Evolutionary conservation across 2,113 vertebrate genomes (phyloP).

Genomic region (Myxocyprinus asiaticus): DNA sequence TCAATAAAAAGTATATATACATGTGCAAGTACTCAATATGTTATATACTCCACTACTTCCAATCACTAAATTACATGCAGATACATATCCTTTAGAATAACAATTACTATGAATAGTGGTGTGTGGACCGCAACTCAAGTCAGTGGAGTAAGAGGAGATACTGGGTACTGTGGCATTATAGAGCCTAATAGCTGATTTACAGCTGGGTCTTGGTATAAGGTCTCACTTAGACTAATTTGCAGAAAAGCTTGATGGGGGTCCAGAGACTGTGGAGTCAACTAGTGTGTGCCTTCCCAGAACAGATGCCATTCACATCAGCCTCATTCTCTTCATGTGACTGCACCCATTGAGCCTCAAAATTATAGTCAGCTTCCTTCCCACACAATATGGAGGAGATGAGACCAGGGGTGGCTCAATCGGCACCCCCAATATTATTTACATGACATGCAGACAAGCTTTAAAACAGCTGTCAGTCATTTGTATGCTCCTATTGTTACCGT

Average conservation of each 20-base stretch:
- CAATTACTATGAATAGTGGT: too few species aligned
- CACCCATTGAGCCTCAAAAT: slow-evolving; percentile 40
- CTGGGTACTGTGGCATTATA: too few species aligned
- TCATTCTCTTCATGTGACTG: slow-evolving; percentile 49
- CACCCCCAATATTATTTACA: slow-evolving; percentile 42
- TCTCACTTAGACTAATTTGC: slow-evolving; percentile 1
- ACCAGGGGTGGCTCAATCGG: slow-evolving; percentile 1
- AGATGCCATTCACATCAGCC: slow-evolving; percentile 38
- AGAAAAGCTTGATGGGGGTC: slow-evolving; percentile 12
- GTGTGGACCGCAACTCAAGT: too few species aligned
- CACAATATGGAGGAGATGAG: slow-evolving; percentile 41
- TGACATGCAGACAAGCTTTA: slow-evolving; percentile 46
- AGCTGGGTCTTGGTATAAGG: slow-evolving; percentile 3
- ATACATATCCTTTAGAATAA: too few species aligned
- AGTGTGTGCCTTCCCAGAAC: slow-evolving; percentile 41
- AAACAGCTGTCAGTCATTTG: slow-evolving; percentile 49
- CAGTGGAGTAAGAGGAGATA: too few species aligned
- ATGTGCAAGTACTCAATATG: too few species aligned
- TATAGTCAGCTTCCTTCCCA: slow-evolving; percentile 45
- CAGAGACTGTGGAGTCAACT: slow-evolving; percentile 32
- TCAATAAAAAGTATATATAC: too few species aligned
- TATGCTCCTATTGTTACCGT: slow-evolving; percentile 31
- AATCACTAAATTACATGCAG: too few species aligned
- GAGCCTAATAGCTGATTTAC: slow-evolving; percentile 30
- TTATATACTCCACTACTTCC: too few species aligned